Evolutionary conservation across 2,888 invertebrate genomes (phyloP), one percentile per base, ranked within the genome.

Genomic region (Thereva unica): DNA sequence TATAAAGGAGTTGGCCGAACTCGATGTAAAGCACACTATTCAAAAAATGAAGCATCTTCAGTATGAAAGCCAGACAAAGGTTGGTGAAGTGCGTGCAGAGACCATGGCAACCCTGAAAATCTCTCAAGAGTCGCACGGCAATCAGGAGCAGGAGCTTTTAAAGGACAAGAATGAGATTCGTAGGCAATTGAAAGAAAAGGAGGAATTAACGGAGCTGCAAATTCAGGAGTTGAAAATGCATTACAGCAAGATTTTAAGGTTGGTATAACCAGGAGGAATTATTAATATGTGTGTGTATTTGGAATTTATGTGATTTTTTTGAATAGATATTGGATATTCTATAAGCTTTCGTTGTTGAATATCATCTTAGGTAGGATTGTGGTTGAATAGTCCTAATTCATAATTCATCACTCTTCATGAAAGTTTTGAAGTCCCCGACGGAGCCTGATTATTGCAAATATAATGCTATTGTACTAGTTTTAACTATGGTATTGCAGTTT

Each of bases 21-120:
- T 89, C 38, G 90, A 95, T 75, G 83, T 95, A 40, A 93, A 93
- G 82, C 88, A 92, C 65, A 92, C 92, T 75, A 92, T 93, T 76
- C 95, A 96, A 77, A 95, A 93, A 83, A 92, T 95, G 67, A 96
- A 96, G 76, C 93, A 95, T 82, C 82, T 96, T 49, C 89, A 94
- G 79, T 95, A 93, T 80, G 95, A 96, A 76, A 95, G 95, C 76
- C 91, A 93, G 76, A 89, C 89, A 67, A 89, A 91, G 75, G 85
- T 92, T 66, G 89, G 93, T 0, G 92, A 94, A 75, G 84, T 91
- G 63, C 89, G 93, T 76, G 93, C 93, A 9, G 93, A 95, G 76
- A 88, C 89, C 40, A 85, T 92, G 83, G 90, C 91, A 1, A 88
- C 92, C 4, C 79, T 95, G 45, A 92, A 93, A 82, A 83, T 89